phyloP scores from a whole-genome alignment of 2,888 invertebrate species.

The Agonopterix subpropinquella region DNA sequence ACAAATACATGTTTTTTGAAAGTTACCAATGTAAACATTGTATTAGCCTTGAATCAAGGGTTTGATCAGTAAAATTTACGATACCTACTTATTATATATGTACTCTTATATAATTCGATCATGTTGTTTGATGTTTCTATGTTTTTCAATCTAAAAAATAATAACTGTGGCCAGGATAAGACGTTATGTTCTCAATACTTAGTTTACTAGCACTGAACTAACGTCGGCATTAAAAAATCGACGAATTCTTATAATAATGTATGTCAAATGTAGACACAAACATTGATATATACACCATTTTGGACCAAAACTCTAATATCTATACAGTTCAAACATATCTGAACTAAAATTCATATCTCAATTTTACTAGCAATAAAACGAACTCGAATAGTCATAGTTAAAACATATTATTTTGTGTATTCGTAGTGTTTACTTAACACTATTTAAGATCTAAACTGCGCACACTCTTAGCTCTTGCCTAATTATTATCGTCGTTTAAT shows the following conservation, averaged over 20 bases:
- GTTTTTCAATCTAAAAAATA: too few relatives aligned
- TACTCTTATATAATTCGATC: too few relatives aligned
- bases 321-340: constrained; percentile 58
- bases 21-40: constrained; percentile 8
- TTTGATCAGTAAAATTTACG: too few relatives aligned
- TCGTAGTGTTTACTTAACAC: background rate
- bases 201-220: too few relatives aligned
- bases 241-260: background rate
- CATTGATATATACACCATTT: constrained; percentile 25
- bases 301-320: constrained; percentile 59
- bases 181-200: too few relatives aligned
- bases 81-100: too few relatives aligned
- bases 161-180: too few relatives aligned
- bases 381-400: constrained; percentile 28
- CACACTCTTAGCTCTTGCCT: constrained; percentile 44
- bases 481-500: constrained; percentile 20
- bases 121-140: too few relatives aligned
- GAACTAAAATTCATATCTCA: constrained; percentile 57
- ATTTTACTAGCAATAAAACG: constrained; percentile 56
- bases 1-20: background rate
- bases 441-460: constrained; percentile 10
- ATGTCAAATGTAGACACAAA: background rate
- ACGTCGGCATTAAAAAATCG: too few relatives aligned
- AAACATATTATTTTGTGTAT: background rate
- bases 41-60: background rate